These are phyloP conservation scores for Siniperca undulata DNA, from an alignment of 2,797 vertebrate species.

Conservation along the genomic window DNA sequence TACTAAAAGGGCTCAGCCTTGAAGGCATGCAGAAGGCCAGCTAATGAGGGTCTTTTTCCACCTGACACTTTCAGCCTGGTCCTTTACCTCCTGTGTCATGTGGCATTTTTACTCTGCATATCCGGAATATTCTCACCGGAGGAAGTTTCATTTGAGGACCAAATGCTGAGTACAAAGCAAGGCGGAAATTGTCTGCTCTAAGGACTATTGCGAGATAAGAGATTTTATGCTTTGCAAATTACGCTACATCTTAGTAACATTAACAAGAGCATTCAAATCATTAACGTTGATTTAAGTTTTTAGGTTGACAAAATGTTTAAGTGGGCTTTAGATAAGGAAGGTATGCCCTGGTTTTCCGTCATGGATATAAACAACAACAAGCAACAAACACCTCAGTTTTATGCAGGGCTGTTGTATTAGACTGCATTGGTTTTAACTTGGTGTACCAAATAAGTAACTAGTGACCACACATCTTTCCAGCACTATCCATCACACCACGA, in stretches of 20 bases:
- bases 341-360: not conserved
- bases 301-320: not conserved
- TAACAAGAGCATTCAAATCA: not conserved
- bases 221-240: not conserved
- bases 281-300: not conserved
- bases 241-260: not conserved
- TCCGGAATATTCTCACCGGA: not conserved
- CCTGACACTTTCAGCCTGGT: slow-evolving; percentile 24
- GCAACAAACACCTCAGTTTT: not conserved
- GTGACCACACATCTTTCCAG: not conserved
- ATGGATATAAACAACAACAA: not conserved
- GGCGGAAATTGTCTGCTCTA: not conserved
- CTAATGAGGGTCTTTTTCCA: slow-evolving; percentile 38
- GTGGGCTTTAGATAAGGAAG: not conserved
- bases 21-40: slow-evolving; percentile 46
- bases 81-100: slow-evolving; percentile 5
- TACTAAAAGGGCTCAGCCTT: slow-evolving; percentile 13
- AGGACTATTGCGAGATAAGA: not conserved
- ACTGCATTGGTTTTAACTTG: not conserved
- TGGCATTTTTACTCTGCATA: slow-evolving; percentile 11
- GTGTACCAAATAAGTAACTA: not conserved
- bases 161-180: not conserved
- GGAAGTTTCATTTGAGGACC: not conserved
- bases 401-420: not conserved
- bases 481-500: not conserved